Conservation (phyloP, 2,113 vertebrate species). For the Varanus komodoensis region DNA sequence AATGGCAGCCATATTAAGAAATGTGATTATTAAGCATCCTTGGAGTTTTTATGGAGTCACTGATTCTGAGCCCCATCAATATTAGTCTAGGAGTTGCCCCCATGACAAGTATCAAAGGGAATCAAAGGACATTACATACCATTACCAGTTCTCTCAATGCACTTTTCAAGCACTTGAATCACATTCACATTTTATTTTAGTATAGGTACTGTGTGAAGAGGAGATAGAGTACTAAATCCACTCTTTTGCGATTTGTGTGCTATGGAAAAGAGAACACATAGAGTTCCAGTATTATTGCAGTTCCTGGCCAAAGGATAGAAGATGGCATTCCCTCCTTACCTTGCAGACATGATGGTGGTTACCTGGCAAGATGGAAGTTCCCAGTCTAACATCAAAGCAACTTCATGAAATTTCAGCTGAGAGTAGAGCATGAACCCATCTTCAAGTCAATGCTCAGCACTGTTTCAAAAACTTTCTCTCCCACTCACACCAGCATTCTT, state of each 20-base stretch:
- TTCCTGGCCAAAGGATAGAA: background rate
- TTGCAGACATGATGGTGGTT: background rate
- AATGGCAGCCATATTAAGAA: too few relatives aligned
- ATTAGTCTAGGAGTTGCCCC: background rate
- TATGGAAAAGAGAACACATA: background rate
- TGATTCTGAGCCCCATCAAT: too few relatives aligned
- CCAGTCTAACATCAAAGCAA: background rate
- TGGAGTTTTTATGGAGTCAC: too few relatives aligned
- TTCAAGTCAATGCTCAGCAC: background rate
- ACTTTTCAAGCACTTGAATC: background rate
- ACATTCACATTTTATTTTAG: background rate
- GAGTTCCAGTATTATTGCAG: background rate
- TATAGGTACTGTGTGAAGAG: background rate
- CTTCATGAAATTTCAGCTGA: background rate
- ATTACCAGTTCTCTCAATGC: background rate
- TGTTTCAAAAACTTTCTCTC: background rate
- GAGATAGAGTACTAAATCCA: background rate
- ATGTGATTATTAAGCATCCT: too few relatives aligned
- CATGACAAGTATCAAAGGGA: background rate
- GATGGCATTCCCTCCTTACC: background rate
- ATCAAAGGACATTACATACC: background rate
- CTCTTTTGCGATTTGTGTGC: background rate
- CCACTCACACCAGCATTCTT: background rate
- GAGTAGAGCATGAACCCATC: background rate
- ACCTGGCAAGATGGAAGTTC: background rate